Evolutionary conservation across 2,113 vertebrate genomes (phyloP).

Genomic region (Rhinogobius similis): DNA sequence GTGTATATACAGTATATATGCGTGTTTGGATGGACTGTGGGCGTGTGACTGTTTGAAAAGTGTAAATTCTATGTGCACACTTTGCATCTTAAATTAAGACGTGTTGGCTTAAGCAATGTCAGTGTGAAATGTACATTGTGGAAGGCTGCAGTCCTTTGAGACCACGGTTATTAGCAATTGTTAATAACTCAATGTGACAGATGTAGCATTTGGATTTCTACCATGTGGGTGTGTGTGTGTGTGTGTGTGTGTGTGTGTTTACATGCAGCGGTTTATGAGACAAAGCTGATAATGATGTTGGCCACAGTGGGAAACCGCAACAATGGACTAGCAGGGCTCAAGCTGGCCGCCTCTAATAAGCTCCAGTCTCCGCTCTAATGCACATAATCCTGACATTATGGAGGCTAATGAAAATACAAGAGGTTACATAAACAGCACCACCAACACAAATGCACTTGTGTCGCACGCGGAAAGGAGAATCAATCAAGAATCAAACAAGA

Average conservation of each 20-base stretch:
- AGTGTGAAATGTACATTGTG: constrained; percentile 4
- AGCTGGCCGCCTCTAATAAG: constrained; percentile 56
- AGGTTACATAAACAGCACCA: constrained; percentile 32
- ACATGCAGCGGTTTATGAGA: constrained; percentile 45
- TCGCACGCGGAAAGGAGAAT: not conserved
- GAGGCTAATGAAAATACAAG: constrained; percentile 41
- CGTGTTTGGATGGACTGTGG: constrained; percentile 2
- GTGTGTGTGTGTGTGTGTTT: constrained; percentile 24
- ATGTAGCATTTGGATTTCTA: constrained; percentile 7
- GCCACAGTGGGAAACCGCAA: constrained; percentile 60
- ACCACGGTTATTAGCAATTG: constrained; percentile 7
- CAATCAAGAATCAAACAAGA: not conserved
- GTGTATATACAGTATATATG: not conserved
- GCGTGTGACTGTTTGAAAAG: not conserved
- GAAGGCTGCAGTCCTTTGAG: not conserved
- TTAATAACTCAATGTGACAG: constrained; percentile 6
- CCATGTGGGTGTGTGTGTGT: constrained; percentile 19
- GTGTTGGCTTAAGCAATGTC: constrained; percentile 1
- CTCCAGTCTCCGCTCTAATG: constrained; percentile 48
- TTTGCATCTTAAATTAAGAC: not conserved
- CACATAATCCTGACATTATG: constrained; percentile 44
- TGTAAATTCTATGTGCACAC: constrained; percentile 8
- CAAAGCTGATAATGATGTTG: constrained; percentile 64
- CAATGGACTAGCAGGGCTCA: constrained; percentile 42
- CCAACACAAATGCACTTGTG: not conserved